A percentile compares a stretch with the other conserved stretches of the same genome.
These are phyloP conservation scores for Steinernema scapterisci DNA, from an alignment of 2,888 invertebrate genomes.

Conservation along the genomic window DNA sequence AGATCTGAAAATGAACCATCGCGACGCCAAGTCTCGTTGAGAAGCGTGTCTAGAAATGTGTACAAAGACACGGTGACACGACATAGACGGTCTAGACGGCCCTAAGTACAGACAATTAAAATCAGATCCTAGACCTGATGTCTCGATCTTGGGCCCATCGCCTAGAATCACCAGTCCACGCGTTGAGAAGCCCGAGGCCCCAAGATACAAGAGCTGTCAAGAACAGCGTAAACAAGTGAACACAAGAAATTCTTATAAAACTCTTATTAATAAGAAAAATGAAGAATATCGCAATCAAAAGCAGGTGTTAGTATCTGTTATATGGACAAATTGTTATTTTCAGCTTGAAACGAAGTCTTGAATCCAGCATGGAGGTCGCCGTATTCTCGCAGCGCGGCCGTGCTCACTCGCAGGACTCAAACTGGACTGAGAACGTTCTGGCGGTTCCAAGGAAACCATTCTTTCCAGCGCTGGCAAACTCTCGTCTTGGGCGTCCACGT, in stretches of 20 bases:
- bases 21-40: no score
- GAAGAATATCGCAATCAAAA: neutral
- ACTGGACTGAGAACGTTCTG: neutral
- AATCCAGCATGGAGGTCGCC: slow-evolving; percentile 11
- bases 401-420: neutral
- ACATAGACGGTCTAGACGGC: no score
- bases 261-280: neutral
- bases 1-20: no score
- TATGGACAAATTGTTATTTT: neutral
- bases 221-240: neutral
- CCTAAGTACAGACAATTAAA: no score
- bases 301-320: neutral
- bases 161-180: no score
- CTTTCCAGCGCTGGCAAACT: neutral
- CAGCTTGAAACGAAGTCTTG: neutral
- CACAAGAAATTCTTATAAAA: neutral
- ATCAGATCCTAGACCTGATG: no score
- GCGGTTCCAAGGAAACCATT: neutral
- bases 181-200: no score
- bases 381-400: neutral
- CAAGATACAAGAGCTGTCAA: no score
- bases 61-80: no score
- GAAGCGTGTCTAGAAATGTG: no score
- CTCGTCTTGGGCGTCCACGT: neutral
- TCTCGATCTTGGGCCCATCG: no score